Conservation (phyloP, 1,140 invertebrate species). For the Dryas iulia region DNA sequence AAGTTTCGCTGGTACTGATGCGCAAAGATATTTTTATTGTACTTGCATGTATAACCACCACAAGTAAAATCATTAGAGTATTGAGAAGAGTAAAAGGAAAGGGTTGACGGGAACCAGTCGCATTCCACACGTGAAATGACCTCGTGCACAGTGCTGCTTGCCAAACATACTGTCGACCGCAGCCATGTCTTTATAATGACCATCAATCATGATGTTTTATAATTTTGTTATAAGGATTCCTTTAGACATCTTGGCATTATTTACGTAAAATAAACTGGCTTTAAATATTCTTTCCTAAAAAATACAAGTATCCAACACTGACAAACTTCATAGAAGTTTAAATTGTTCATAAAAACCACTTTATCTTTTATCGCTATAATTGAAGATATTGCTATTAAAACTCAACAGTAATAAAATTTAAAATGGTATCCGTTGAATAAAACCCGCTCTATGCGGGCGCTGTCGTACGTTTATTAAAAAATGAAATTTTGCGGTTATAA, state of each 20-base stretch:
- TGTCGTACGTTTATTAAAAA: conserved; percentile 34
- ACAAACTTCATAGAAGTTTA: not conserved
- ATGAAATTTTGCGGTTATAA: conserved; percentile 56
- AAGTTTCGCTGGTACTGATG: too few relatives aligned
- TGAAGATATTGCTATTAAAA: conserved; percentile 40
- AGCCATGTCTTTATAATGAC: conserved; percentile 36
- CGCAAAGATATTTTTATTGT: not conserved
- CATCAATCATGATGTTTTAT: not conserved
- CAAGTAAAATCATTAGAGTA: conserved; percentile 31
- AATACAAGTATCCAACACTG: not conserved
- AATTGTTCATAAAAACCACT: conserved; percentile 18
- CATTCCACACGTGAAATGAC: conserved; percentile 44
- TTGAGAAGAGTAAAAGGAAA: conserved; percentile 28
- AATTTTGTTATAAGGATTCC: not conserved
- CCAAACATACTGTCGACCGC: conserved; percentile 36
- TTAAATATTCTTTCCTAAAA: not conserved
- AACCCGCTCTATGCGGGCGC: conserved; percentile 50
- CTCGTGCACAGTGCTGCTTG: conserved; percentile 36
- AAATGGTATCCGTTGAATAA: conserved; percentile 41
- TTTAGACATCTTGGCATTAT: not conserved
- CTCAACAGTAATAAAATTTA: conserved; percentile 49
- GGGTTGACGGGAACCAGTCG: conserved; percentile 46
- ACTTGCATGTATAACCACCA: conserved; percentile 3
- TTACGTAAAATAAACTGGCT: not conserved
- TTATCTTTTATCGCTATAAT: conserved; percentile 32